phyloP scores from a whole-genome alignment of 2,113 vertebrate species.

The Clupea harengus region DNA sequence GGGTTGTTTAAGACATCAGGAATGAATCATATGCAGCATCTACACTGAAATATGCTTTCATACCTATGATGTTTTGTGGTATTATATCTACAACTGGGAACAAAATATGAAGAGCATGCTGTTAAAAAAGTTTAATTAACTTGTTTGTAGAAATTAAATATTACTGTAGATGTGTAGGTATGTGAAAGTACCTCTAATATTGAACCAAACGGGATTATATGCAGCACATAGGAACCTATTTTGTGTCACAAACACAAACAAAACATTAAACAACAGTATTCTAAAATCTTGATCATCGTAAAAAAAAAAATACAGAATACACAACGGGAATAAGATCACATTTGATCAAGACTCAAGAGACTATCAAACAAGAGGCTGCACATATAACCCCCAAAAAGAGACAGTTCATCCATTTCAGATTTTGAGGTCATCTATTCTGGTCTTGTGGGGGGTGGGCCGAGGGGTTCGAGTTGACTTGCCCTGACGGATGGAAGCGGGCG shows the following conservation, averaged over 20 bases:
- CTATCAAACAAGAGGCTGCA: neutral
- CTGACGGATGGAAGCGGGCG: slow-evolving; percentile 53
- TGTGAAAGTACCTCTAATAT: neutral
- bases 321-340: neutral
- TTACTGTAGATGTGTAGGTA: neutral
- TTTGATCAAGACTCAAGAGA: neutral
- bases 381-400: neutral
- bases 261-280: neutral
- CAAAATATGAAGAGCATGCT: neutral
- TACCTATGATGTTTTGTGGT: neutral
- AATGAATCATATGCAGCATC: neutral
- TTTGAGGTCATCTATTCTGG: slow-evolving; percentile 72
- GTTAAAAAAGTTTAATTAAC: neutral
- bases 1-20: slow-evolving; percentile 6
- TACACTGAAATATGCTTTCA: slow-evolving; percentile 5
- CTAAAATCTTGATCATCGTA: neutral
- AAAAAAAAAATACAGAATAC: neutral
- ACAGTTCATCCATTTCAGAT: slow-evolving; percentile 53
- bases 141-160: neutral
- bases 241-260: neutral
- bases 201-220: neutral
- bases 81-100: neutral
- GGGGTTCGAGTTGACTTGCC: slow-evolving; percentile 51
- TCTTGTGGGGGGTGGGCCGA: slow-evolving; percentile 69
- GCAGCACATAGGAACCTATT: neutral